Evolutionary conservation across 2,113 vertebrate species (phyloP).

Genomic region (Uria lomvia): DNA sequence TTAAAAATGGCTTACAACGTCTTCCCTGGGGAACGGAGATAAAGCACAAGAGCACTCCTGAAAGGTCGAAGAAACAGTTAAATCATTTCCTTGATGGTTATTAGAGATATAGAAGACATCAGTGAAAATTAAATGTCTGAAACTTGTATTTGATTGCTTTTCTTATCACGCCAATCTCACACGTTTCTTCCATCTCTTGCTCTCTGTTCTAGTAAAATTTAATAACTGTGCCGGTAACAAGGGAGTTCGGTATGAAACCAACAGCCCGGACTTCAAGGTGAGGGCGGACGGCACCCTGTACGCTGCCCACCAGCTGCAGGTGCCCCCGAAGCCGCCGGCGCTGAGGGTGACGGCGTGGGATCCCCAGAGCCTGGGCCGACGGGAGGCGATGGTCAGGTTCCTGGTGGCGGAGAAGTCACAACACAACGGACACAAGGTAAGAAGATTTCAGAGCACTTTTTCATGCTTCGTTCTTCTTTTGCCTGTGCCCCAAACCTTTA

Average conservation of each 20-base stretch:
- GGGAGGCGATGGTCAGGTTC: conserved; percentile 83
- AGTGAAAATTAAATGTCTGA: conserved; percentile 62
- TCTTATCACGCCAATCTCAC: conserved; percentile 54
- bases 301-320: conserved; percentile 69
- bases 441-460: background rate
- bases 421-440: conserved; percentile 77
- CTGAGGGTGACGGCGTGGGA: conserved; percentile 81
- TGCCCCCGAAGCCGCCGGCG: conserved; percentile 77
- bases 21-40: conserved; percentile 25
- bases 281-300: conserved; percentile 82
- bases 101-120: conserved; percentile 5
- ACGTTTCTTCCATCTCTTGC: conserved; percentile 14
- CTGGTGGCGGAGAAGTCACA: conserved; percentile 73
- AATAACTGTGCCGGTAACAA: conserved; percentile 84
- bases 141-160: conserved; percentile 62
- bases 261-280: conserved; percentile 83
- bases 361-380: conserved; percentile 70
- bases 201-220: conserved; percentile 83
- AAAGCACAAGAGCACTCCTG: conserved; percentile 35
- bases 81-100: conserved; percentile 39
- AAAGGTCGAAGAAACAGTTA: conserved; percentile 57
- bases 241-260: conserved; percentile 81
- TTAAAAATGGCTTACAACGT: conserved; percentile 13
- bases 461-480: background rate
- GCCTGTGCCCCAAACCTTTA: background rate